Conservation (phyloP, 2,888 invertebrate genomes). For the Diploptera punctata region DNA sequence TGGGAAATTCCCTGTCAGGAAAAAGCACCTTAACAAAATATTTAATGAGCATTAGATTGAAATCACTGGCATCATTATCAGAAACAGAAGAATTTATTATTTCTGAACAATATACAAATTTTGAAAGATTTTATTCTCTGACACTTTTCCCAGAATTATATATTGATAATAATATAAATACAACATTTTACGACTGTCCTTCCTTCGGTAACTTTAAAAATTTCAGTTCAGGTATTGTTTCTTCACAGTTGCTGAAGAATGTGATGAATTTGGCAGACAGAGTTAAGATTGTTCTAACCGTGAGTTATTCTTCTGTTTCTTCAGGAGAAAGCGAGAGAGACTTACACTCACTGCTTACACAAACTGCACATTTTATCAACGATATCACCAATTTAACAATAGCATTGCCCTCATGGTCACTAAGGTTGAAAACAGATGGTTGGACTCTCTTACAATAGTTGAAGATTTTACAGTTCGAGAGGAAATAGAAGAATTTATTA, state of each 20-base stretch:
- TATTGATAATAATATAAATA: background rate
- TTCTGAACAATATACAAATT: background rate
- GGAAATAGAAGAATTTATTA: no score
- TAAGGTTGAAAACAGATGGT: no score
- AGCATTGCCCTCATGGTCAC: no score
- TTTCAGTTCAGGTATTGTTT: background rate
- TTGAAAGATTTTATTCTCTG: background rate
- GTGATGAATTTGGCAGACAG: background rate
- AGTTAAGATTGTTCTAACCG: background rate
- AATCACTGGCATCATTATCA: background rate
- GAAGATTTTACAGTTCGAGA: no score
- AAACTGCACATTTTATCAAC: no score
- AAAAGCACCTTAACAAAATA: background rate
- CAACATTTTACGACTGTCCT: background rate
- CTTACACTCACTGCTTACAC: no score
- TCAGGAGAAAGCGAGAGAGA: background rate
- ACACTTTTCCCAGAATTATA: background rate
- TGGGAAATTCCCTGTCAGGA: background rate
- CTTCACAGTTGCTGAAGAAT: background rate
- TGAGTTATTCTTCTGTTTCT: background rate
- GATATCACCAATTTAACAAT: no score
- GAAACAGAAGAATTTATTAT: background rate
- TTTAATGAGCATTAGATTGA: background rate
- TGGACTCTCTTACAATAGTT: no score
- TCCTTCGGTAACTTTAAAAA: background rate